phyloP scores from a whole-genome alignment of 2,888 invertebrate species.

The Pelosia muscerda region DNA sequence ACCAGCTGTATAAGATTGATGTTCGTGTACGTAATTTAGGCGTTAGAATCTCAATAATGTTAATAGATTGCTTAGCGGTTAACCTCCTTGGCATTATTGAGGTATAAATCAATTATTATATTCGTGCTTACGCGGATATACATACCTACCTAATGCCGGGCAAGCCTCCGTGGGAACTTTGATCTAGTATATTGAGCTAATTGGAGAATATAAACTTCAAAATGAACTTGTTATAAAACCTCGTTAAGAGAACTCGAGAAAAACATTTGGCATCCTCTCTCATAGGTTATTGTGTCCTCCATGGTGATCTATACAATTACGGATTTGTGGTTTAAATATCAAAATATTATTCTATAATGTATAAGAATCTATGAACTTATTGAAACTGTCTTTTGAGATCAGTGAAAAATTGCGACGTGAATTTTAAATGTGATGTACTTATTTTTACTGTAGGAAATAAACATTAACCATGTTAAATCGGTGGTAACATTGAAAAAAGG shows the following conservation, averaged over 20 bases:
- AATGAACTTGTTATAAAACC: not conserved
- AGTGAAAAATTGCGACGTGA: not conserved
- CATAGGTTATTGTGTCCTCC: no score
- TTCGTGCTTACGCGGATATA: not conserved
- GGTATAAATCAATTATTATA: not conserved
- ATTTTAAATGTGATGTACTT: no score
- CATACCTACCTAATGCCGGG: not conserved
- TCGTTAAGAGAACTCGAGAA: not conserved
- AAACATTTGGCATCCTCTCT: not conserved
- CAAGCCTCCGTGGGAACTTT: not conserved
- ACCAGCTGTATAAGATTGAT: not conserved
- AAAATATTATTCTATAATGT: not conserved
- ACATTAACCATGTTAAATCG: no score
- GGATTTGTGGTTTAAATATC: not conserved
- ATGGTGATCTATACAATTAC: not conserved
- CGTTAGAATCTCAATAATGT: conserved; percentile 4
- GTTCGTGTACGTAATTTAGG: conserved; percentile 1
- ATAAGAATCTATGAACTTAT: not conserved
- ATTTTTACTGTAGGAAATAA: no score
- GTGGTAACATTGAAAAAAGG: no score
- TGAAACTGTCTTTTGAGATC: not conserved
- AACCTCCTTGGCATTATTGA: not conserved
- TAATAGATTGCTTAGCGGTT: conserved; percentile 1
- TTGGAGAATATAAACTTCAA: not conserved
- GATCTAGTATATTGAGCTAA: not conserved